phyloP scores from a whole-genome alignment of 2,113 vertebrate species.

The Tetrax tetrax region DNA sequence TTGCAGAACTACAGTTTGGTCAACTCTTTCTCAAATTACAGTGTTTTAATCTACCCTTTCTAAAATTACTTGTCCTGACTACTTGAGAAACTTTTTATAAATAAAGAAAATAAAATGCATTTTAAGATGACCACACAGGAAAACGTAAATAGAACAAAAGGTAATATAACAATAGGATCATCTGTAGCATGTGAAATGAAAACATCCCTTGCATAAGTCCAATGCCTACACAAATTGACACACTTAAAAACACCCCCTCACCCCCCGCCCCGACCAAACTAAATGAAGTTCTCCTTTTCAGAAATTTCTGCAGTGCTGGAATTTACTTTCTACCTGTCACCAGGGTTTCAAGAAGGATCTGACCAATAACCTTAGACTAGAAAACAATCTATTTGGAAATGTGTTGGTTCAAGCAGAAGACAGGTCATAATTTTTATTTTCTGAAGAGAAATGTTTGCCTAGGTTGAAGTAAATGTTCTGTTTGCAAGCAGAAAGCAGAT shows the following conservation, averaged over 20 bases:
- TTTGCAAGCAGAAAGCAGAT: background rate
- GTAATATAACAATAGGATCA: background rate
- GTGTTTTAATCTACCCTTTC: background rate
- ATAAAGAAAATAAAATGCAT: background rate
- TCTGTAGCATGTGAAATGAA: background rate
- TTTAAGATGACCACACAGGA: background rate
- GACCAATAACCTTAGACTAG: background rate
- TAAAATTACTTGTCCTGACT: background rate
- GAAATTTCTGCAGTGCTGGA: background rate
- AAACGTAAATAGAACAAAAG: background rate
- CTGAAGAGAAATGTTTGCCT: background rate
- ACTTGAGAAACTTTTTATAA: background rate
- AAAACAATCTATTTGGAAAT: background rate
- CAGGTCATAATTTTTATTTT: background rate
- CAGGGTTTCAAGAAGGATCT: background rate
- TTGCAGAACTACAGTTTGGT: background rate
- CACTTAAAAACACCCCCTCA: background rate
- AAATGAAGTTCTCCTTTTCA: background rate
- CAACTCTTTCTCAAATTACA: background rate
- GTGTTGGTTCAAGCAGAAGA: background rate
- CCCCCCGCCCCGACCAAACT: background rate
- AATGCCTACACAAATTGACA: background rate
- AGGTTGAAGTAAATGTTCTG: background rate
- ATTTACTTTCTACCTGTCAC: background rate
- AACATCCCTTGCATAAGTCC: background rate